A percentile compares a stretch with the other conserved stretches of the same genome.
Conservation (phyloP, 2,888 invertebrate genomes). For the Melikaiella ostensackeni region DNA sequence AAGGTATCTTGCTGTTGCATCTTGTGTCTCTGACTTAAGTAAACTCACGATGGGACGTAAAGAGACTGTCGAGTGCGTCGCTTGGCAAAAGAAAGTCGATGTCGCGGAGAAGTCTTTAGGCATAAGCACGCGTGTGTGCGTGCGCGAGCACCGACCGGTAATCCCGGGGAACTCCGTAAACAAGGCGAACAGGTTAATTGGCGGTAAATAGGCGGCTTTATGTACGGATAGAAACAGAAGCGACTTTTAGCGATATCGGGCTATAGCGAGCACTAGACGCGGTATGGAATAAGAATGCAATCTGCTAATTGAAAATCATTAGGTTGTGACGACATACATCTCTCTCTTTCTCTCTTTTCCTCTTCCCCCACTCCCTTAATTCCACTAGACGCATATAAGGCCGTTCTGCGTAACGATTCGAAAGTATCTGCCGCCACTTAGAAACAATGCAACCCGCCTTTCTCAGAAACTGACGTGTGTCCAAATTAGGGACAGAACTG, state of each 20-base stretch:
- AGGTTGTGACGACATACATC: conserved; percentile 44
- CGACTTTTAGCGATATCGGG: conserved; percentile 38
- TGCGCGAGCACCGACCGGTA: conserved; percentile 44
- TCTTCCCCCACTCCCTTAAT: neutral
- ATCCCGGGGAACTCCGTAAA: conserved; percentile 49
- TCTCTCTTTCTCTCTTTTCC: conserved; percentile 18
- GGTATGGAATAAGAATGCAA: conserved; percentile 52
- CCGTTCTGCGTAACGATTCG: conserved; percentile 43
- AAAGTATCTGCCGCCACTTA: conserved; percentile 43
- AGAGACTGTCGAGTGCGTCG: neutral
- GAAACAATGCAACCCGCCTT: conserved; percentile 30
- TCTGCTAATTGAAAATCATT: conserved; percentile 54
- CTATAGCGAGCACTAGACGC: conserved; percentile 42
- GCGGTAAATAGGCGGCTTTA: conserved; percentile 52
- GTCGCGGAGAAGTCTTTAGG: conserved; percentile 15
- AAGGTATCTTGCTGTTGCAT: neutral
- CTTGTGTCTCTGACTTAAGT: neutral
- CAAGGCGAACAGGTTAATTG: conserved; percentile 56
- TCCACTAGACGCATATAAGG: conserved; percentile 42
- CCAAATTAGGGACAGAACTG: neutral
- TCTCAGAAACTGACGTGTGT: neutral
- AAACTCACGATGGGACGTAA: neutral
- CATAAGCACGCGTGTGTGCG: conserved; percentile 13
- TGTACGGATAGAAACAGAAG: conserved; percentile 51
- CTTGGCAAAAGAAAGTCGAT: conserved; percentile 47